Percentiles rank a stretch among this genome's conserved stretches.
phyloP scores from a whole-genome alignment of 2,888 invertebrate genomes.

The Dryomyza anilis region DNA sequence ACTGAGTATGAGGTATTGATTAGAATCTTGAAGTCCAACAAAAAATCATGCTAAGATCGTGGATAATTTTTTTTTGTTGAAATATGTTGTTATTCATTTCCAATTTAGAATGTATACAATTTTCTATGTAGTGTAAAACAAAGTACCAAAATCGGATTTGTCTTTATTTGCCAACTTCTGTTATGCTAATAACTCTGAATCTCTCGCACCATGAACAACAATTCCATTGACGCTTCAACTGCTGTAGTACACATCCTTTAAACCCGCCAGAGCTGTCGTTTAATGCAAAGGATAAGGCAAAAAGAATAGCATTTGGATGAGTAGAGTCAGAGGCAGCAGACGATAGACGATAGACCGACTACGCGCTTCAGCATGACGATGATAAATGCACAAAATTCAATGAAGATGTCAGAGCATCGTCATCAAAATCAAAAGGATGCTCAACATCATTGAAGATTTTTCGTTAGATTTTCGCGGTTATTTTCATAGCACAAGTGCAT shows the following conservation, averaged over 20 bases:
- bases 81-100: no score
- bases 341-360: no score
- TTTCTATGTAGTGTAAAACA: no score
- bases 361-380: neutral
- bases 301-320: slow-evolving; percentile 5
- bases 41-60: no score
- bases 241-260: neutral
- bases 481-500: neutral
- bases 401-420: slow-evolving; percentile 20
- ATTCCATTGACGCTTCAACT: neutral
- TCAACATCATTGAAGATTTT: slow-evolving; percentile 15
- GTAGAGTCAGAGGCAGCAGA: slow-evolving; percentile 2
- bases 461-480: neutral
- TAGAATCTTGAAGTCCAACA: no score
- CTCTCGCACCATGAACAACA: neutral
- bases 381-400: slow-evolving; percentile 9
- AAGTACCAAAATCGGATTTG: no score
- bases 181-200: neutral
- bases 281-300: neutral
- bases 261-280: neutral
- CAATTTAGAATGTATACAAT: no score
- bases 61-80: no score
- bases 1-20: no score
- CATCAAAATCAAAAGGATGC: slow-evolving; percentile 12
- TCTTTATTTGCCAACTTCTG: neutral